Evolutionary conservation across 2,888 invertebrate species (phyloP), one percentile per base, ranked within the genome.

Genomic region (Lepidochitona cinerea): DNA sequence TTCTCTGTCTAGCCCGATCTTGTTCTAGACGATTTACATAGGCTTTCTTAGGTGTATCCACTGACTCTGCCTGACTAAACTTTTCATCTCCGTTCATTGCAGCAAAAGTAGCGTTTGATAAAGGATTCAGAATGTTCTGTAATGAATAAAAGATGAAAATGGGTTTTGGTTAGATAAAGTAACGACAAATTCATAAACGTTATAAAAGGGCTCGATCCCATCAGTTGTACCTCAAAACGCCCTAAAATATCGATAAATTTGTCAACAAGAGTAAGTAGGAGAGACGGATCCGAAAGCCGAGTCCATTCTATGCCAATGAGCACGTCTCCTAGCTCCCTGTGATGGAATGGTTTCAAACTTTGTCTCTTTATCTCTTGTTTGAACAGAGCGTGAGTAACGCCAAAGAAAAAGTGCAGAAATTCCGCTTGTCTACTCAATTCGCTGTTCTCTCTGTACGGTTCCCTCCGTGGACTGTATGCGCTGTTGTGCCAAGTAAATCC

Each of bases 341-440:
- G 59, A 29, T 59, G 59, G 26, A 29, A 49, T 29, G 59, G 59
- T 32, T 14, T 2, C 23, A 59, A 29, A 29, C 59, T 59, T 59
- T 59, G 26, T 59, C 32, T 4, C 59, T 59, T 59, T 59, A 59
- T 59, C 59, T 59, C 59, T 59, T 59, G 59, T 59, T 59, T 59
- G 59, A 32, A 59, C 12, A 59, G 29, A 26, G 59, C 29, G 29
- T 7, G 59, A 9, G 59, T 29, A 59, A 59, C 23, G 23, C 59
- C 59, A 59, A 59, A 4, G 32, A 2, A 59, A 59, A 29, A 59
- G 59, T 29, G 26, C 32, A 29, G 23, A 59, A 14, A 59, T 59
- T 59, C 59, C 59, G 59, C 59, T 9, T 59, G 59, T 59, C 59
- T 59, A 32, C 59, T 59, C 23, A 4, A 29, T 23, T 59, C 14